phyloP scores from a whole-genome alignment of 1,140 invertebrate genomes.

The Copidosoma floridanum region DNA sequence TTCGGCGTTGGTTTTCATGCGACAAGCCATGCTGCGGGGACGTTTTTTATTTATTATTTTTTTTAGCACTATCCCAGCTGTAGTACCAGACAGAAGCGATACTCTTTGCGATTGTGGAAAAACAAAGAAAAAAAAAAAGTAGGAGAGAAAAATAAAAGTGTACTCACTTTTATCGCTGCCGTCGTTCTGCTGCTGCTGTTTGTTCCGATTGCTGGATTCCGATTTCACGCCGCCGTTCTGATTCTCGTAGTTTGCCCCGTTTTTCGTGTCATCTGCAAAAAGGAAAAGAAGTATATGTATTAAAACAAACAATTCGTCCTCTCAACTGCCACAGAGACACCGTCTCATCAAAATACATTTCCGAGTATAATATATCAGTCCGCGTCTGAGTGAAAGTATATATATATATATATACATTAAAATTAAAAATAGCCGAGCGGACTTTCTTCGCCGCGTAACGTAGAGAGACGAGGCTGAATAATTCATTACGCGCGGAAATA shows the following conservation, averaged over 20 bases:
- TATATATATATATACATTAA: too few species aligned
- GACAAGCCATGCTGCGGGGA: not conserved
- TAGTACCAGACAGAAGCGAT: conserved; percentile 4
- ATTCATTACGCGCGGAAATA: too few species aligned
- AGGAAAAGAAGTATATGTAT: too few species aligned
- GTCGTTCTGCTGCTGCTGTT: not conserved
- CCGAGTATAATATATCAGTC: too few species aligned
- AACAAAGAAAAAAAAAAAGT: not conserved
- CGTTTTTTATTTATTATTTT: conserved; percentile 3
- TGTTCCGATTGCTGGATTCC: conserved; percentile 29
- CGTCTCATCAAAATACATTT: too few species aligned
- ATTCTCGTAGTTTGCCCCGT: conserved; percentile 36
- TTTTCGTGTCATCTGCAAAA: conserved; percentile 47
- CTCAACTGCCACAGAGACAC: too few species aligned
- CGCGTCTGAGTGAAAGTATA: too few species aligned
- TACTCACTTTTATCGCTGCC: conserved; percentile 40
- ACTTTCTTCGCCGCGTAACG: too few species aligned
- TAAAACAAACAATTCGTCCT: too few species aligned
- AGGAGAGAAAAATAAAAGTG: not conserved
- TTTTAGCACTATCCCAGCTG: too few species aligned
- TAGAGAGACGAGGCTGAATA: too few species aligned
- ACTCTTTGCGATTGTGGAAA: not conserved
- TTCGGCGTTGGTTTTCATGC: not conserved
- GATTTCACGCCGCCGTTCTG: conserved; percentile 44
- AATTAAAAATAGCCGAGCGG: too few species aligned